Percentiles rank a stretch among this genome's conserved stretches.
These are phyloP conservation scores for Hipparchia sbordonii DNA, from an alignment of 2,888 invertebrate genomes.

Conservation along the genomic window DNA sequence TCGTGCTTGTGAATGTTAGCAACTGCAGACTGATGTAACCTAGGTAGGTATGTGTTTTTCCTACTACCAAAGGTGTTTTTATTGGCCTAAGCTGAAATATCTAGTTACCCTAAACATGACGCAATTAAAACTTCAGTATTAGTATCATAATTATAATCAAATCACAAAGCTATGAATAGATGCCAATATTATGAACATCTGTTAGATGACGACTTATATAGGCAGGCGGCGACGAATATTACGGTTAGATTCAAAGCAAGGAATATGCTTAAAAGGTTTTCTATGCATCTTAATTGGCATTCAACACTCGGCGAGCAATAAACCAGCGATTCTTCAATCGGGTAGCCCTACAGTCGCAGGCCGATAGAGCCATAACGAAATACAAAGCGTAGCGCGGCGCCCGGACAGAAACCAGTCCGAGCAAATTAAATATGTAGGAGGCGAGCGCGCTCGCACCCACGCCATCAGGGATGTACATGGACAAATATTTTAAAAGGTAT, in stretches of 20 bases:
- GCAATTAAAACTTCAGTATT: too few relatives aligned
- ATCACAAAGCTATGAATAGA: not conserved
- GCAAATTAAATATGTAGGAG: conserved; percentile 83
- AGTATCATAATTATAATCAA: not conserved
- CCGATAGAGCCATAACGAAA: conserved; percentile 80
- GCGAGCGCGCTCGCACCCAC: conserved; percentile 71
- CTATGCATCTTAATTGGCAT: conserved; percentile 27
- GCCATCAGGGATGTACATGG: conserved; percentile 57
- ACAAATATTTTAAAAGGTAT: not conserved
- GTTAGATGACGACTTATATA: not conserved
- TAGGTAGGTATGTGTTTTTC: not conserved
- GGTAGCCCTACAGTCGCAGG: conserved; percentile 47
- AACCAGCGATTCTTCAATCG: conserved; percentile 58
- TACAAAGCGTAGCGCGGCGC: conserved; percentile 71
- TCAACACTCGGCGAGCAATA: conserved; percentile 51
- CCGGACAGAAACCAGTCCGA: conserved; percentile 79
- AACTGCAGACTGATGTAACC: not conserved
- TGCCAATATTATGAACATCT: not conserved
- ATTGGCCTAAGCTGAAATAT: too few relatives aligned
- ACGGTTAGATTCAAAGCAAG: not conserved
- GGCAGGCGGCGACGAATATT: not conserved
- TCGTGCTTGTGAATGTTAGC: not conserved
- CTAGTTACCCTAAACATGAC: too few relatives aligned
- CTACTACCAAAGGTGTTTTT: not conserved
- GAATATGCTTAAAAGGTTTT: conserved; percentile 10